Base-by-base conservation (phyloP, 1,140 invertebrate species). In the Calliphora vicina region DNA sequence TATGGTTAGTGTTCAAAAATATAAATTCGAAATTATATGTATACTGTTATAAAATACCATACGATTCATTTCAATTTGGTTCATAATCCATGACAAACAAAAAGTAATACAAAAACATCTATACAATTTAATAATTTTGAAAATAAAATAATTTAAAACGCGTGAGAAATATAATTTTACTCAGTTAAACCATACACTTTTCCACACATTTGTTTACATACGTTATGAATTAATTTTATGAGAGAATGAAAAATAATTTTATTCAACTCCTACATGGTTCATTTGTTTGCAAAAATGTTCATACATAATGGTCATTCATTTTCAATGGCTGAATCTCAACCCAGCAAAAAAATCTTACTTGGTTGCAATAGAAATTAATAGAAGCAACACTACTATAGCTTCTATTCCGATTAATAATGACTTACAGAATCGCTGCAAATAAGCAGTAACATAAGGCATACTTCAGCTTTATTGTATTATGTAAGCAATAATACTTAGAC, bases 91-190 rank as follows among this genome's bases (percentile, higher is more conserved):
- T 57, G 15, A 3, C n/a, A 57, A 57, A n/a, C 1, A 57, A 5
- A 57, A n/a, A n/a, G n/a, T n/a, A n/a, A n/a, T n/a, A n/a, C n/a
- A n/a, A n/a, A n/a, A n/a, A n/a, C n/a, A n/a, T n/a, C n/a, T n/a
- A n/a, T n/a, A 25, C 4, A 67, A 35, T 35, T 35, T 35, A 35
- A 35, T 35, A 35, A 35, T 35, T 35, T 35, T 8, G 10, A 35
- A 35, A 35, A 67, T 10, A 25, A 23, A 5, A 67, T 67, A 67
- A 61, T 67, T 67, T 67, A 67, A 67, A 67, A 67, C 61, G 61
- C 61, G 61, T 67, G 61, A 67, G 61, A 67, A 67, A 23, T 67
- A 25, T 25, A 67, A 67, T 67, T 67, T 67, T 67, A 67, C 61
- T 6, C 61, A 50, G 45, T 12, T n/a, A 35, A 35, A 35, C 35